A percentile compares a stretch with the other conserved stretches of the same genome.
phyloP scores from a whole-genome alignment of 2,888 invertebrate genomes.

The Rhogogaster chlorosoma region DNA sequence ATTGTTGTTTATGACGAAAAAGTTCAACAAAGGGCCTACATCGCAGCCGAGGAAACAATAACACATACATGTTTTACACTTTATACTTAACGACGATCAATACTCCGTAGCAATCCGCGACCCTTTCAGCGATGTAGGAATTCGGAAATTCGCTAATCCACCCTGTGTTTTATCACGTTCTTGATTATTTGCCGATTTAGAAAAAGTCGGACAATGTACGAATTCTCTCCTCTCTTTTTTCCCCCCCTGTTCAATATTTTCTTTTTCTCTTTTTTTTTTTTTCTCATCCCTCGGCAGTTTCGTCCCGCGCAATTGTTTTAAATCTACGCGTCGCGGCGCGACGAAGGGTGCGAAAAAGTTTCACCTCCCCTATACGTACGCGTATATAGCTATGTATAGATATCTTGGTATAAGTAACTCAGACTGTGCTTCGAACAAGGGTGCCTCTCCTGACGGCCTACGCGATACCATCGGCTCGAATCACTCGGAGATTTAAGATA shows the following conservation, averaged over 20 bases:
- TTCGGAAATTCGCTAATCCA: background rate
- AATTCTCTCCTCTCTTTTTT: background rate
- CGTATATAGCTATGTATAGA: background rate
- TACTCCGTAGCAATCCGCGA: background rate
- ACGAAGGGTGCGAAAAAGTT: conserved; percentile 25
- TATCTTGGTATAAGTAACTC: conserved; percentile 15
- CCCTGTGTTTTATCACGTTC: background rate
- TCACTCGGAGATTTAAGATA: conserved; percentile 66
- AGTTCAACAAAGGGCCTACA: background rate
- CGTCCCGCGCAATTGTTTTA: conserved; percentile 33
- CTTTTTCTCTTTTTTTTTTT: background rate
- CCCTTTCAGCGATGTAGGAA: background rate
- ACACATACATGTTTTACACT: background rate
- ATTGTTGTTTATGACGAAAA: conserved; percentile 46
- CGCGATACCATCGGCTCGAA: conserved; percentile 63
- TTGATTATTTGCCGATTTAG: background rate
- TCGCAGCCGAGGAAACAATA: background rate
- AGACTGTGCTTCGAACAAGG: background rate
- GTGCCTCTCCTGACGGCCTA: background rate
- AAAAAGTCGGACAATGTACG: background rate
- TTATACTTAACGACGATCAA: background rate
- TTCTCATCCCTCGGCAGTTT: conserved; percentile 15
- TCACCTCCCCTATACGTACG: background rate
- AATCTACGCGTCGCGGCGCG: background rate
- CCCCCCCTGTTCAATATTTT: too few species aligned